Evolutionary conservation across 2,797 vertebrate species (phyloP).

Genomic region (Ciconia nigra): DNA sequence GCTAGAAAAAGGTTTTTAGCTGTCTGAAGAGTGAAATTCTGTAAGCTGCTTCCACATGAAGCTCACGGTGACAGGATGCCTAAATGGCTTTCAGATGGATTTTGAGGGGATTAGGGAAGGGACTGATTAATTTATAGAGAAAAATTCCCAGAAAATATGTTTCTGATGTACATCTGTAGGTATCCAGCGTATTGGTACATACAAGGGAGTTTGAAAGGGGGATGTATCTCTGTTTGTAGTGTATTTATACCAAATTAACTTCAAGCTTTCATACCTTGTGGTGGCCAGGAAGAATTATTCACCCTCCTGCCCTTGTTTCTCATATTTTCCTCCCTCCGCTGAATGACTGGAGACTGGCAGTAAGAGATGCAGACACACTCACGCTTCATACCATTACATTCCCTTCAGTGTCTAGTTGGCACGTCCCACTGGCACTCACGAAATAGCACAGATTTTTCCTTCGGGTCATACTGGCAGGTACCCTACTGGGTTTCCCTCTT

Average conservation of each 20-base stretch:
- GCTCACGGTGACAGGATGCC: neutral
- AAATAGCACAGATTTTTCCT: neutral
- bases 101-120: neutral
- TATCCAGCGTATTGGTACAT: neutral
- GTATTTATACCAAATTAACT: neutral
- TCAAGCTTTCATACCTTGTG: neutral
- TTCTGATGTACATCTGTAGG: neutral
- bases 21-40: neutral
- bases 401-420: neutral
- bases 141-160: neutral
- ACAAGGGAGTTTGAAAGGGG: neutral
- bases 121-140: neutral
- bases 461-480: neutral
- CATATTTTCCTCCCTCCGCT: neutral
- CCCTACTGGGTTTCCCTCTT: neutral
- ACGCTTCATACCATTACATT: neutral
- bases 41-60: neutral
- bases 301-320: neutral
- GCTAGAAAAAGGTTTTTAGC: neutral
- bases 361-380: neutral
- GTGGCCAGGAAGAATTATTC: neutral
- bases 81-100: conserved; percentile 20
- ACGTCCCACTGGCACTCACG: neutral
- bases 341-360: neutral
- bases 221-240: neutral